Base-by-base conservation (phyloP, 2,113 vertebrate genomes). In the rat (Rattus norvegicus) region DNA sequence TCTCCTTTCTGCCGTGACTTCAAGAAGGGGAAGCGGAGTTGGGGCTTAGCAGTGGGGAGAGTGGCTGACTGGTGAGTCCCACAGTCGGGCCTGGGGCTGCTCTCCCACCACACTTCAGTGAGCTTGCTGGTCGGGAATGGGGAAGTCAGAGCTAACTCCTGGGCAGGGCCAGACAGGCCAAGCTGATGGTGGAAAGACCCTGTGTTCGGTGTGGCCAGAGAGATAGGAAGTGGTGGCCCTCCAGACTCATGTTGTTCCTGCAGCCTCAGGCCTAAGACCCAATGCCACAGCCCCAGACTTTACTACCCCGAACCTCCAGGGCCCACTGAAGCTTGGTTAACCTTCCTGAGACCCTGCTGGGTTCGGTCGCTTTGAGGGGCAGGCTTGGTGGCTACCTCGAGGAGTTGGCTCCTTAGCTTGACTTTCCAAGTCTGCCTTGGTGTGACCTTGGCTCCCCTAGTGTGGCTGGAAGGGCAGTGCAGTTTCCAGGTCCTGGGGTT, bases 1-100 rank as follows among this genome's bases (percentile, higher is more conserved):
- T 67, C 73, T 95, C 33, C 83, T 85, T 73, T 91, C 95, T 97
- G 88, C 75, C 63, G 81, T 97, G 97, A 97, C 96, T 95, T 75
- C 0, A 0, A 91, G 94, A 97, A 98, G 65, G 77, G 96, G 98
- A 98, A 98, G 61, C 47, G 0, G 89, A 75, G 39, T 67, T 95
- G 92, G 87, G 93, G 93, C 54, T 93, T 92, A 94, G 88, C 88
- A 84, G 69, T 67, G 73, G 19, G 30, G 83, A 63, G 4, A 9
- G 77, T 24, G 91, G 95, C 93, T 75, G 7, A 56, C 24, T 95
- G 97, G 96, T 3, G 77, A 88, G 75, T 84, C 95, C 97, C 95
- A 92, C 91, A 95, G 85, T 47, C 1, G 5, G 47, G 90, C 17
- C 4, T 11, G 12, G 77, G 94, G 26, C 67, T 0, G 1, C 83